phyloP scores from a whole-genome alignment of 2,113 vertebrate genomes.

The Silurus glanis region DNA sequence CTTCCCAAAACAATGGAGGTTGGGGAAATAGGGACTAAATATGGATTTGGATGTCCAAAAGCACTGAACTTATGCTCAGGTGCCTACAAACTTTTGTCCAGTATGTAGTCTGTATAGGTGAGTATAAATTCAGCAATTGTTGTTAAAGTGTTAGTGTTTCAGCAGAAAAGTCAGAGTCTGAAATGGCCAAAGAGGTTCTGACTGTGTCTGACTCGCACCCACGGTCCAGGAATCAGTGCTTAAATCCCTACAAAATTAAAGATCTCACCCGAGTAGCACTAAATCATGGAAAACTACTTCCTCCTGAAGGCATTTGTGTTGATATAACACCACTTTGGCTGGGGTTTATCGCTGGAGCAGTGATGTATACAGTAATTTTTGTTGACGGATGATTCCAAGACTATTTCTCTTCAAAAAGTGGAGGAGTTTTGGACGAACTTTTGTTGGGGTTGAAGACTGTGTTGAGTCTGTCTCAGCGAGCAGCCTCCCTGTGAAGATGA shows the following conservation, averaged over 20 bases:
- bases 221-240: background rate
- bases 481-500: background rate
- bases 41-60: no score
- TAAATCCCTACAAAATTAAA: background rate
- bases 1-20: no score
- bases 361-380: background rate
- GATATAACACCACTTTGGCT: background rate
- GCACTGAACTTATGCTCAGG: no score
- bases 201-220: background rate
- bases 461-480: background rate
- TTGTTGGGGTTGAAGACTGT: background rate
- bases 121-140: no score
- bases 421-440: background rate
- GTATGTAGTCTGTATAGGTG: no score
- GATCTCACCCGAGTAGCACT: background rate
- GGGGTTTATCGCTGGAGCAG: background rate
- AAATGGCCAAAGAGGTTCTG: background rate
- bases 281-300: background rate
- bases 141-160: no score
- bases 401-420: background rate
- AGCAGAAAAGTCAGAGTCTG: background rate
- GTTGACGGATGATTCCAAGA: background rate
- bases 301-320: background rate
- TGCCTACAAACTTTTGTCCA: no score
- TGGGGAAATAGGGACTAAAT: no score